A percentile compares a stretch with the other conserved stretches of the same genome.
These are phyloP conservation scores for Chlorodrepanis virens DNA, from an alignment of 2,113 vertebrate genomes.

Conservation along the genomic window DNA sequence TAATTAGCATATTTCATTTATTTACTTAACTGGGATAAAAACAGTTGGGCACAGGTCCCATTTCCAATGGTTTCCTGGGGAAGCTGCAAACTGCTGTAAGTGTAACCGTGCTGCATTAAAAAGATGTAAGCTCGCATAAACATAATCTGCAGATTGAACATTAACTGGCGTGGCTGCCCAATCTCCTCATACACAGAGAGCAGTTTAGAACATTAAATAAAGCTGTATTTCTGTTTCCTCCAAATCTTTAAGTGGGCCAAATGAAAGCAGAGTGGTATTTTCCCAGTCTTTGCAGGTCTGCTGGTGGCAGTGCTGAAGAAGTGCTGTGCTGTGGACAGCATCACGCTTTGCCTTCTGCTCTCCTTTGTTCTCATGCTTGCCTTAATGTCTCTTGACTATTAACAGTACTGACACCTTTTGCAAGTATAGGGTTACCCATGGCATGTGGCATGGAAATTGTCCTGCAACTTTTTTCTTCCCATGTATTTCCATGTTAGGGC, in stretches of 20 bases:
- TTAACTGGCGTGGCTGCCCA: constrained; percentile 14
- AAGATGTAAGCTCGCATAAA: constrained; percentile 53
- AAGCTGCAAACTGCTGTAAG: constrained; percentile 66
- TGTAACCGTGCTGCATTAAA: constrained; percentile 41
- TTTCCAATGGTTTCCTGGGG: constrained; percentile 75
- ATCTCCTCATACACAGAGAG: constrained; percentile 1
- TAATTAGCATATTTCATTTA: constrained; percentile 86
- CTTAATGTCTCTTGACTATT: neutral
- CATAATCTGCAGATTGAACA: neutral
- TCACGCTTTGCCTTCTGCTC: neutral
- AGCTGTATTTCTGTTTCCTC: neutral
- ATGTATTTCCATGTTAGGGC: neutral
- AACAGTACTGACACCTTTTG: neutral
- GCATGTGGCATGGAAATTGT: neutral
- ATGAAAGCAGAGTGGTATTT: neutral
- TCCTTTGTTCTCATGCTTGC: neutral
- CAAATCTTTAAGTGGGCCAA: neutral
- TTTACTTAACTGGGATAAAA: constrained; percentile 81
- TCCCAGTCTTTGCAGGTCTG: neutral
- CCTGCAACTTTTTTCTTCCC: neutral
- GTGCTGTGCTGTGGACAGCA: neutral
- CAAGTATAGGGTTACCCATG: neutral
- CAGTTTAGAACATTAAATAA: constrained; percentile 58
- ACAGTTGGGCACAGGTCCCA: constrained; percentile 75
- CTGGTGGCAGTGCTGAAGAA: neutral